Evolutionary conservation across 1,140 invertebrate species (phyloP).

Genomic region (Drosophila varians): DNA sequence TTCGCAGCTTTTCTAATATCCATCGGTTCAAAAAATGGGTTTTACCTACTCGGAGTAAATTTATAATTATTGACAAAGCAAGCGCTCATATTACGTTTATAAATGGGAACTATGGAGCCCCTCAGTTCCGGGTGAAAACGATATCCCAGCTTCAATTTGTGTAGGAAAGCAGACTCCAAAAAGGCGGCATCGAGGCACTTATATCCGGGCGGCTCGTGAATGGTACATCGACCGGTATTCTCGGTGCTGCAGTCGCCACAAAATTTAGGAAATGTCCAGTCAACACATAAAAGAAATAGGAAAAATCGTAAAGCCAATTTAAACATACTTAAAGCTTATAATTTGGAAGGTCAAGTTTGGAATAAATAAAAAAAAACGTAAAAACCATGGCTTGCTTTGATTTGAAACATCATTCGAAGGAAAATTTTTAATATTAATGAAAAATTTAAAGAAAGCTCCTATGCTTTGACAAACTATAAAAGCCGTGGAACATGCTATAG

Average conservation of each 20-base stretch:
- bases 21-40: too few relatives aligned
- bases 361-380: background rate
- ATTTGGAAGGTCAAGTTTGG: background rate
- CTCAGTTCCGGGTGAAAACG: background rate
- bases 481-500: too few relatives aligned
- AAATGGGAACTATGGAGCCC: background rate
- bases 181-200: background rate
- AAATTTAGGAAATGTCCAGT: background rate
- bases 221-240: background rate
- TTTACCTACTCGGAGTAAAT: background rate
- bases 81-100: background rate
- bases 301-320: background rate
- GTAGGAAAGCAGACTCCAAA: background rate
- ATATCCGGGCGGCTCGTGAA: background rate
- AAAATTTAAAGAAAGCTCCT: too few relatives aligned
- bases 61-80: background rate
- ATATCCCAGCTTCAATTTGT: background rate
- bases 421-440: too few relatives aligned
- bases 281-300: background rate
- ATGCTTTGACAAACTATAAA: too few relatives aligned
- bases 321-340: background rate
- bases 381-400: background rate
- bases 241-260: background rate
- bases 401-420: too few relatives aligned
- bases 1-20: too few relatives aligned